Base-by-base conservation (phyloP, 1,140 invertebrate species). In the Neodiprion virginianus region DNA sequence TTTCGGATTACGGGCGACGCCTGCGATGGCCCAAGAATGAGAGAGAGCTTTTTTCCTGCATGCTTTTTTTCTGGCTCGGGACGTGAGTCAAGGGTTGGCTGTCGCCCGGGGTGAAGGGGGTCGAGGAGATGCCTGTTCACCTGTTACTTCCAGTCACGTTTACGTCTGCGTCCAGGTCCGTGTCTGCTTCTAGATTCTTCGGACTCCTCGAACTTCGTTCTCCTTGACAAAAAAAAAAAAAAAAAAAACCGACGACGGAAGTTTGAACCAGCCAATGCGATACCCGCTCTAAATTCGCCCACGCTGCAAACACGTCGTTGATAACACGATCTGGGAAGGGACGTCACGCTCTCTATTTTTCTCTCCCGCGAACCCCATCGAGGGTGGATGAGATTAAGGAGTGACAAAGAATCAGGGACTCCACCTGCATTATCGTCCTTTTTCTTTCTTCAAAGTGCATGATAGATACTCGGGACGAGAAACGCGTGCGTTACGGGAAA, bases 71-170 rank as follows among this genome's bases (percentile, higher is more conserved):
- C 28, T 40, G 28, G 28, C 2, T 40, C 11, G 53, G 11, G 53
- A 12, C 53, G 53, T 12, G 53, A 61, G 53, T 61, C 53, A 61
- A 61, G 53, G 53, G 53, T 61, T 14, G 53, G 53, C n/a, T 12
- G 53, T 17, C 1, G 53, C 11, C 53, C 11, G n/a, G n/a, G 7
- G 11, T 14, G 53, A 61, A 17, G n/a, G 3, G 11, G 53, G n/a
- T 40, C 11, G 14, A 61, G n/a, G 53, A 61, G 53, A 61, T 14
- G 3, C 53, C 53, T 61, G 53, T 61, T 61, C 53, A 61, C 53
- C 53, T 61, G 53, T 61, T 61, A 61, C 53, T 61, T 61, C 53
- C n/a, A 61, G 11, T 61, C 53, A 61, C 53, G 53, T 61, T 17
- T 61, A 61, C 53, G 53, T 61, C n/a, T 8, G n/a, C 50, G 50